Evolutionary conservation across 2,113 vertebrate species (phyloP), one percentile per base, ranked within the genome.

Genomic region (Onychostruthus taczanowskii): DNA sequence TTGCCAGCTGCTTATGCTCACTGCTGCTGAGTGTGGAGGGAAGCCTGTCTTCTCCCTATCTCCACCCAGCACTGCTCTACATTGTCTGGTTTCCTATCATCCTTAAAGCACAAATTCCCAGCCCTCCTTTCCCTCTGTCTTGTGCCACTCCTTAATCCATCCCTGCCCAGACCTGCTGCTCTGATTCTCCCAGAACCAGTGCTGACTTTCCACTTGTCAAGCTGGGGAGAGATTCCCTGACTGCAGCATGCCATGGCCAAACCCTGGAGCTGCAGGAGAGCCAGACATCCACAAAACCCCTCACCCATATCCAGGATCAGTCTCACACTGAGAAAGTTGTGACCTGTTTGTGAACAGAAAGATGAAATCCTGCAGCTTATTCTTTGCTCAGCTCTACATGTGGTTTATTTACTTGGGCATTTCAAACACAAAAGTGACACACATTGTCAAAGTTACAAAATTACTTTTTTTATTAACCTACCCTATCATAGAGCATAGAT

Each of bases 401-500:
- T 55, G 43, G 27, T 93, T 92, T 77, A 59, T 94, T 93, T 83
- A 70, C 30, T 55, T 30, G 22, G 46, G n/a, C 31, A 10, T 52
- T 55, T 87, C 64, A 88, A 88, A 92, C 68, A 95, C 61, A 84
- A 78, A 92, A 83, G 46, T 52, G 84, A 14, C 9, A 44, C 83
- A 52, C 33, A 1, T 47, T 89, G 85, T 95, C 46, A 0, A 69
- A 92, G 82, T 94, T 89, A 84, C 76, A 94, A 97, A 90, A 82
- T 84, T 4, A 66, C 61, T 73, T 70, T 91, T 93, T 97, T 97
- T 94, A 96, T 96, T 94, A 77, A 89, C 37, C 94, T 94, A 91
- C 39, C 53, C 90, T 96, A 59, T 63, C 49, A 13, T 2, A 83
- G 58, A 96, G 87, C 69, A 12, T 72, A 76, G 68, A 68, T 90